Evolutionary conservation across 1,140 invertebrate species (phyloP).

Genomic region (Frieseomelitta varia): DNA sequence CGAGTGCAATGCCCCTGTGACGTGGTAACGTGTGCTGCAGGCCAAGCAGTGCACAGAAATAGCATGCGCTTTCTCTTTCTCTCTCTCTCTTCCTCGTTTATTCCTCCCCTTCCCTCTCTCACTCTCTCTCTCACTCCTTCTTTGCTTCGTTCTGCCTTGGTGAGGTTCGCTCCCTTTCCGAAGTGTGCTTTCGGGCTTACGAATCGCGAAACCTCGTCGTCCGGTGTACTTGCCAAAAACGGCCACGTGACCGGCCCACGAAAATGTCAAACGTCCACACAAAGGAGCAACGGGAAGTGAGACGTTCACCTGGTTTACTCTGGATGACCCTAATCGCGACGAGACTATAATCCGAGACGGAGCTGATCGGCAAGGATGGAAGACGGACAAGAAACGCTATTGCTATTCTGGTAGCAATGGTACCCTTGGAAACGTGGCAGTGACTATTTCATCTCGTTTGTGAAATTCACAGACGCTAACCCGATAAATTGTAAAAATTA

Average conservation of each 20-base stretch:
- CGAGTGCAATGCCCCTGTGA: constrained; percentile 79
- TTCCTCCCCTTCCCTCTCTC: constrained; percentile 6
- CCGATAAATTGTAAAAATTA: too few relatives aligned
- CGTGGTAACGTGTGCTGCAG: constrained; percentile 71
- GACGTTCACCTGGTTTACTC: constrained; percentile 46
- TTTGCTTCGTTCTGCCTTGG: background rate
- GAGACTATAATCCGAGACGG: background rate
- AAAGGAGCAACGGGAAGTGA: constrained; percentile 37
- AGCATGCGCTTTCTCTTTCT: constrained; percentile 63
- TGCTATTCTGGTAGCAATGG: constrained; percentile 14
- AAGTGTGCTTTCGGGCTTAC: constrained; percentile 54
- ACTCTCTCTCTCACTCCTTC: background rate
- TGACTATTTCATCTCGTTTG: too few relatives aligned
- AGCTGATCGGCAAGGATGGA: background rate
- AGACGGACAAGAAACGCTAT: background rate
- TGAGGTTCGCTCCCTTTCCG: constrained; percentile 55
- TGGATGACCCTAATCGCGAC: constrained; percentile 43
- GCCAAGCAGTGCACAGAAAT: constrained; percentile 73
- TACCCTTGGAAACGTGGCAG: background rate
- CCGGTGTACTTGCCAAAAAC: constrained; percentile 59
- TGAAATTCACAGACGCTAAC: too few relatives aligned
- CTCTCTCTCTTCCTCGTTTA: constrained; percentile 57
- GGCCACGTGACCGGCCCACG: constrained; percentile 53
- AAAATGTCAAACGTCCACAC: constrained; percentile 54
- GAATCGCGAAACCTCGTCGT: constrained; percentile 39